Base-by-base conservation (phyloP, 2,797 vertebrate genomes). In the Garrulus glandarius region DNA sequence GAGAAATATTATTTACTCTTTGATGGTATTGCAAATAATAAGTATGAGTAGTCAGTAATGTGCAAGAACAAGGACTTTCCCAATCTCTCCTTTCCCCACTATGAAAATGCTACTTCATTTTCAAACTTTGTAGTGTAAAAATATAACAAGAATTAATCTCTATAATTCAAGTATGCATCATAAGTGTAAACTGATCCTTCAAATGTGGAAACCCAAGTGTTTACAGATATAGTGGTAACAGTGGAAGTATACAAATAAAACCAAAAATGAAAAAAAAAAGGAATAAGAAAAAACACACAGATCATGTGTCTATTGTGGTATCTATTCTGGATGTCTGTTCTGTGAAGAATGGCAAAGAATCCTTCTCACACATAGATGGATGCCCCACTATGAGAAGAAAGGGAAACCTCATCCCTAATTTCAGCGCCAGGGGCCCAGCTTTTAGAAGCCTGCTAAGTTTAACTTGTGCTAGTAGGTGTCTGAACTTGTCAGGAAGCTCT, bases 251-350 rank as follows among this genome's bases (percentile, higher is more conserved):
- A 77, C 7, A 56, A 77, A 55, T 30, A 65, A 86, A 89, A 49
- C 8, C 2, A 89, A 70, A 79, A 55, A 12, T 17, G 1, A 15
- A 16, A 37, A 15, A 36, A 8, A 7, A 22, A 4, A 21, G 5
- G 2, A 4, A 27, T 15, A 21, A 32, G 7, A 1, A 9, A 12
- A 18, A 27, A 3, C 6, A 3, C 27, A 44, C 9, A 57, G 34
- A 15, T 47, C 8, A 10, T 13, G 3, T 59, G 15, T 41, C 53
- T 85, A 8, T 70, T 78, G 23, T 56, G 34, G 16, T 34, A 6
- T 34, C 36, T 34, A 2, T 29, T 59, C 56, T 26, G 34, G 34
- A 46, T 36, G 19, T 36, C 47, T 47, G 4, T 53, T 36, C 16
- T 29, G 9, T 36, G 32, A 53, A 49, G 37, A 26, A 22, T 53